Percentiles rank a stretch among this genome's conserved stretches.
Evolutionary conservation across 2,888 invertebrate species (phyloP).

Genomic region (Flabesymbios commensalis): DNA sequence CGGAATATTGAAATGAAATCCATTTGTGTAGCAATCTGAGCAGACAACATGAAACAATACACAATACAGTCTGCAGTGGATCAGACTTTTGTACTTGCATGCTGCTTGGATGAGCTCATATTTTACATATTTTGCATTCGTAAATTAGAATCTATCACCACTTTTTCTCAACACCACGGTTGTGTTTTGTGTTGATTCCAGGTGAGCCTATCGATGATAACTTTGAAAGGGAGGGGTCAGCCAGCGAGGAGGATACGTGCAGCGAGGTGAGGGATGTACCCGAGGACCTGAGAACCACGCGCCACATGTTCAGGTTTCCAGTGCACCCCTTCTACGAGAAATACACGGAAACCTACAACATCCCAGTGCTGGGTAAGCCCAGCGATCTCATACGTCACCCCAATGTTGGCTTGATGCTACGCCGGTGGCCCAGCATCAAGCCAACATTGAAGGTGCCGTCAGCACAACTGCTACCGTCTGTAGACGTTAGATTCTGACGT

Average conservation of each 20-base stretch:
- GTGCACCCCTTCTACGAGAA: conserved; percentile 30
- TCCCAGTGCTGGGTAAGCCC: conserved; percentile 34
- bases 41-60: too few relatives aligned
- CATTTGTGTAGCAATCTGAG: too few relatives aligned
- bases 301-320: background rate
- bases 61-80: too few relatives aligned
- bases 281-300: background rate
- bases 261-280: background rate
- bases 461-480: too few relatives aligned
- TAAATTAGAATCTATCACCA: background rate
- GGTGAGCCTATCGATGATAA: background rate
- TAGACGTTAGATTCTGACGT: too few relatives aligned
- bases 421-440: background rate
- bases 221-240: background rate
- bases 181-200: background rate
- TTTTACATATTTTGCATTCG: too few relatives aligned
- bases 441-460: too few relatives aligned
- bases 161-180: background rate
- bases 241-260: background rate
- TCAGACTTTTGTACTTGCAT: too few relatives aligned
- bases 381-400: background rate
- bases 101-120: too few relatives aligned
- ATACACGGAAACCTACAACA: conserved; percentile 37
- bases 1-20: too few relatives aligned
- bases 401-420: background rate